Evolutionary conservation across 2,113 vertebrate genomes (phyloP), one percentile per base, ranked within the genome.

Genomic region (Nesogale talazaci): DNA sequence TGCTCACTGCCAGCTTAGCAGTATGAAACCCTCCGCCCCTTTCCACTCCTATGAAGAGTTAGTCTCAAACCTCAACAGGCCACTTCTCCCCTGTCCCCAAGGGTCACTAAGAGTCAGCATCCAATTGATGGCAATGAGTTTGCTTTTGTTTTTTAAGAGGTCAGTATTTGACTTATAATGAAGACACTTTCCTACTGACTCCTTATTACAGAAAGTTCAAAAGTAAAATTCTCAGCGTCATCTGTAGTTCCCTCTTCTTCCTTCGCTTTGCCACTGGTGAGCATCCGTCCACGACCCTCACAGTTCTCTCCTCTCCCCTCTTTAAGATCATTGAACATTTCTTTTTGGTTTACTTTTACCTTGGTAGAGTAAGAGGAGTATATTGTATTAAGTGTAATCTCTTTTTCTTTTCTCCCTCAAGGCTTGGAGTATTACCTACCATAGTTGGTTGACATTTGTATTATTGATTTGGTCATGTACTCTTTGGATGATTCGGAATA

Each of bases 381-480:
- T 3, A 3, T 27, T 56, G 6, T 52, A 12, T 12, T 90, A 29
- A 93, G 40, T 0, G 0, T 69, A 6, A 10, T 80, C 1, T 0
- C 36, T 90, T 86, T 88, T 90, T 91, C 36, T 89, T 29, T 84
- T 89, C 86, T 15, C 92, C 19, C 34, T 56, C 95, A 11, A 99
- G 99, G 99, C 98, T 0, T 99, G 99, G 99, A 99, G 99, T 97
- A 99, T 99, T 97, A 99, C 99, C 0, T 99, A 99, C n/a, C 99
- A 99, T 96, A 99, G 99, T 97, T 99, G 99, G 99, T 93, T 99
- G 96, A 99, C 99, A 3, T 99, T 99, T 46, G 98, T 99, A 70
- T 98, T 99, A 72, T 96, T 99, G 90, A 99, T 99, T 79, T 99
- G 99, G 99, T 99, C 99, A 0, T 99, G 99, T 80, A 97, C 98